Base-by-base conservation (phyloP, 2,888 invertebrate genomes). In the Drosophila niveifrons region DNA sequence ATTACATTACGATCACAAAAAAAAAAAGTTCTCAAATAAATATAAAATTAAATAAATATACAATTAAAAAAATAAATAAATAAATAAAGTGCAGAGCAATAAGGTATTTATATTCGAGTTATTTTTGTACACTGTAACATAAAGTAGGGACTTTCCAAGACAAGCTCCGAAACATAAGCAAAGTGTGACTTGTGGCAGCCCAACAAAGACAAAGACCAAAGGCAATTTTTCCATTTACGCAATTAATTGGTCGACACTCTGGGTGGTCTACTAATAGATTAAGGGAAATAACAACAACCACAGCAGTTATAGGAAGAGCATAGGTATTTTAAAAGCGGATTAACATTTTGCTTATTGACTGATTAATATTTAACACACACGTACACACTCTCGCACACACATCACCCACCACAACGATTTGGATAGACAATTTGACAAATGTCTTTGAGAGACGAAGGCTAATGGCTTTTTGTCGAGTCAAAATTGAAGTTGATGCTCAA, bases 231-330 rank as follows among this genome's bases (percentile, higher is more conserved):
- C 87, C 90, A 86, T 86, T 86, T 89, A 89, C 80, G 86, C 90
- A 90, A 90, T 91, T 90, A 90, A 91, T 91, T 90, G 90, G 75
- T 86, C 70, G 78, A 66, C 90, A 43, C 90, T 36, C 82, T 90
- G 88, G 91, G 91, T 55, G 90, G 91, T 91, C 91, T 53, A 61
- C 75, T 88, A 82, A 86, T 82, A 86, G 80, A 82, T 75, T 66
- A 66, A 70, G 47, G 79, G 79, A 59, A 72, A 65, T 43, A 64
- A 57, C 63, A 72, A 58, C 62, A 72, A 59, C 46, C 41, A 52
- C 11, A 67, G 44, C 51, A 28, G 15, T 17, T 29, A 53, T 63
- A 41, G 28, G 51, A 51, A 52, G 34, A 31, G 53, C 61, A 61
- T 44, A 65, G 50, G 41, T 46, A 58, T 62, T 73, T 80, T 64